phyloP scores from a whole-genome alignment of 2,797 vertebrate genomes.

The Semotilus atromaculatus region DNA sequence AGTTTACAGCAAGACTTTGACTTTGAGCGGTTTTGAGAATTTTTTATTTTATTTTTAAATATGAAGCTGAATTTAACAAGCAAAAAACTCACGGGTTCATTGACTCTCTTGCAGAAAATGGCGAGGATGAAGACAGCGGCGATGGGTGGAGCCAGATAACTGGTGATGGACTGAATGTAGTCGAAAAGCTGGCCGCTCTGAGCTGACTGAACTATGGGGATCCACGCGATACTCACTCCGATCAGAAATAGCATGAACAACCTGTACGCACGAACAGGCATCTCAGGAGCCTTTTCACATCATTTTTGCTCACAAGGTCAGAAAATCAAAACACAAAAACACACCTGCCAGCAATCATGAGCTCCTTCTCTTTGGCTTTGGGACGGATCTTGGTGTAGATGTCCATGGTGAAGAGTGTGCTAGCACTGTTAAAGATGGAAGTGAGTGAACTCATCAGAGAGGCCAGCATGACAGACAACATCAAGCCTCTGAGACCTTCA shows the following conservation, averaged over 20 bases:
- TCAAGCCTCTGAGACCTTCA: conserved; percentile 91
- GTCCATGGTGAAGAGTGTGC: conserved; percentile 96
- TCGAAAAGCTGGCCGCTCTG: conserved; percentile 90
- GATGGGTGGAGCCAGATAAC: conserved; percentile 70
- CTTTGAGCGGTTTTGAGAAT: background rate
- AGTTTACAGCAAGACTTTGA: background rate
- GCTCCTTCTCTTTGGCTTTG: conserved; percentile 84
- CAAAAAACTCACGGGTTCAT: conserved; percentile 48
- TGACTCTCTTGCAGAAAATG: conserved; percentile 59
- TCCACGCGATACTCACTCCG: conserved; percentile 92
- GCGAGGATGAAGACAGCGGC: conserved; percentile 55
- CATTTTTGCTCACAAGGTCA: background rate
- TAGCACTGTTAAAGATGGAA: conserved; percentile 96
- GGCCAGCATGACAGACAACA: conserved; percentile 96
- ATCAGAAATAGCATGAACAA: conserved; percentile 87
- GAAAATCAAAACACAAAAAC: background rate
- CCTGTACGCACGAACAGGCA: conserved; percentile 58
- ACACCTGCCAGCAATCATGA: conserved; percentile 92
- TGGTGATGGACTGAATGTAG: conserved; percentile 52
- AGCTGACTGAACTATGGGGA: conserved; percentile 87
- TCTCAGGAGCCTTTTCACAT: background rate
- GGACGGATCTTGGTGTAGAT: conserved; percentile 88
- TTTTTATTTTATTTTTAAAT: background rate
- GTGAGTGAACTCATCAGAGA: conserved; percentile 98
- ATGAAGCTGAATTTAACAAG: background rate